Base-by-base conservation (phyloP, 2,113 vertebrate species). In the Pungitius pungitius region DNA sequence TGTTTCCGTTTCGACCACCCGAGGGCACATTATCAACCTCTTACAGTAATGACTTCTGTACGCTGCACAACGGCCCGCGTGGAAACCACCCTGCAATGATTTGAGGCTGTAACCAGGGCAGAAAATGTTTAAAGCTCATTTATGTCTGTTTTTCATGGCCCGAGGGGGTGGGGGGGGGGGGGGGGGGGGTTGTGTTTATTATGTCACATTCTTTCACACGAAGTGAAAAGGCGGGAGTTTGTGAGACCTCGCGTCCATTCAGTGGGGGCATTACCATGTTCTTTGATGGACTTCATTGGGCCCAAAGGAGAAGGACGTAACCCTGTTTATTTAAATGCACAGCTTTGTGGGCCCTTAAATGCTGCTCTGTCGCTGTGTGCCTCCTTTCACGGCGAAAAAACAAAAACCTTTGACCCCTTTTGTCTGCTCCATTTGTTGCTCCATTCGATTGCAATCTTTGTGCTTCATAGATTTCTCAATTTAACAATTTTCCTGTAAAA, bases 391-490 rank as follows among this genome's bases (percentile, higher is more conserved):
- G 14, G 55, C 80, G 69, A 86, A 88, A 85, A 92, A 82, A 89
- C 77, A 92, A 91, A 92, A 92, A 84, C 88, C 91, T 90, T 89
- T 92, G 92, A 93, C 92, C 93, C 71, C 79, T 71, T 92, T 89
- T 88, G 88, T 91, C 78, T 75, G 82, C 73, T 77, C 62, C 74
- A 75, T 81, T 87, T 75, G 83, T 84, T 67, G 72, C 84, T 70
- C 85, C 76, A 69, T 86, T 87, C 63, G 85, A 88, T 89, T 86
- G 85, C 86, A 73, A 85, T 81, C 82, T 82, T 85, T 89, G 88
- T 80, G 59, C 75, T 73, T 69, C 54, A 67, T 75, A 83, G 84
- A 88, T 88, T 92, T 87, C 74, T 88, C 84, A 80, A 82, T 91
- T 89, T 86, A 91, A 90, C 85, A 89, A 85, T 88, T 89, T 91